These are phyloP conservation scores for Vireo altiloquus DNA, from an alignment of 2,113 vertebrate genomes.

Conservation along the genomic window DNA sequence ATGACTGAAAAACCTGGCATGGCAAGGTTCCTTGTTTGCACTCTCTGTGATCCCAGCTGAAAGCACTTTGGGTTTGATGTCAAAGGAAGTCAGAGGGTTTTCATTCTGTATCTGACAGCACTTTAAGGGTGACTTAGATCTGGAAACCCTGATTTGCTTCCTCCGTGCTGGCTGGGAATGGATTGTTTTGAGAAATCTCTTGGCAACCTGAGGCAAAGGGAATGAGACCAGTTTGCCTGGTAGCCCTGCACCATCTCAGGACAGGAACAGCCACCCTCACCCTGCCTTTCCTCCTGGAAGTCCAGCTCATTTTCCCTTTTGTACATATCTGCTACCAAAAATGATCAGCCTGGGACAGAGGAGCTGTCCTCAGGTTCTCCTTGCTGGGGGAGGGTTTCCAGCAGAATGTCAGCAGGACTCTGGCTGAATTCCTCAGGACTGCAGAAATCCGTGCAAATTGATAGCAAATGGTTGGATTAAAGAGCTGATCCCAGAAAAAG, in stretches of 20 bases:
- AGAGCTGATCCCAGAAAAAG: constrained; percentile 1
- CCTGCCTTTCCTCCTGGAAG: background rate
- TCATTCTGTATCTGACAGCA: background rate
- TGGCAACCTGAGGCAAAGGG: background rate
- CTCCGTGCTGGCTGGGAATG: background rate
- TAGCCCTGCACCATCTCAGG: background rate
- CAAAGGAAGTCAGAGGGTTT: background rate
- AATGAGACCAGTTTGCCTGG: background rate
- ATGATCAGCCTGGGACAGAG: background rate
- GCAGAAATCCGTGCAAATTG: background rate
- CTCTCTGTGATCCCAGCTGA: background rate
- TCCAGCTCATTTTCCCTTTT: background rate
- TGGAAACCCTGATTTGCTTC: background rate
- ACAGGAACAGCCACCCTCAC: background rate
- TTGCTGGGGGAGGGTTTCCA: background rate
- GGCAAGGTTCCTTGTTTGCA: background rate
- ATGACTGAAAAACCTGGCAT: background rate
- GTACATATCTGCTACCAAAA: background rate
- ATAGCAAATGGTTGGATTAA: background rate
- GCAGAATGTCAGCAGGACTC: background rate
- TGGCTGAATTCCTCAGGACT: background rate
- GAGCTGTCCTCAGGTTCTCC: background rate
- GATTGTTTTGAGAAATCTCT: background rate
- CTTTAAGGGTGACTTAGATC: background rate
- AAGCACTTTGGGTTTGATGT: background rate